Conservation (phyloP, 2,797 vertebrate genomes). For the Pogoniulus pusillus region DNA sequence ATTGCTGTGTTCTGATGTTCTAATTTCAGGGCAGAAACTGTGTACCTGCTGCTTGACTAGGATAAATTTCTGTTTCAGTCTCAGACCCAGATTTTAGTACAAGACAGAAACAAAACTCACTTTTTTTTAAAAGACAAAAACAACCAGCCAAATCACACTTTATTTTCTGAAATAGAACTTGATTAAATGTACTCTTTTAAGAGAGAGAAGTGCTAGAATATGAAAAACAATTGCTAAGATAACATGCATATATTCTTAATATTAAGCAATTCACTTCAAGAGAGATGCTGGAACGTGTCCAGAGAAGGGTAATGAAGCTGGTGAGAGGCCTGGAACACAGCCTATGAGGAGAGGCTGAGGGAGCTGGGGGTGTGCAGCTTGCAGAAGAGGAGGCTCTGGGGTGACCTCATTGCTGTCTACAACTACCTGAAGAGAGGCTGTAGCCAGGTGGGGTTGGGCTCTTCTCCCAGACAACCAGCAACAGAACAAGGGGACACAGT, state of each 20-base stretch:
- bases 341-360: too few species aligned
- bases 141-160: not conserved
- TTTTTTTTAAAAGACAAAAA: not conserved
- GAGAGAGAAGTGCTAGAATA: not conserved
- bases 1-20: constrained; percentile 41
- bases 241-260: not conserved
- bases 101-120: not conserved
- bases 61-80: constrained; percentile 23
- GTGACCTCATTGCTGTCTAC: too few species aligned
- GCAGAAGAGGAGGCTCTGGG: too few species aligned
- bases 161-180: not conserved
- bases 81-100: not conserved
- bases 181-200: not conserved
- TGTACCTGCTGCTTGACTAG: constrained; percentile 8
- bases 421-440: too few species aligned
- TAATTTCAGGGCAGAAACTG: constrained; percentile 47
- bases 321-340: too few species aligned
- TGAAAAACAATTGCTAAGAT: not conserved
- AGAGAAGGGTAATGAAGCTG: too few species aligned
- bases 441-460: too few species aligned
- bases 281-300: too few species aligned
- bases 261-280: too few species aligned
- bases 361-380: too few species aligned
- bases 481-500: too few species aligned
- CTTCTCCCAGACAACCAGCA: too few species aligned